Conservation (phyloP, 2,113 vertebrate species). For the Pseudolaguvia tuberculata region DNA sequence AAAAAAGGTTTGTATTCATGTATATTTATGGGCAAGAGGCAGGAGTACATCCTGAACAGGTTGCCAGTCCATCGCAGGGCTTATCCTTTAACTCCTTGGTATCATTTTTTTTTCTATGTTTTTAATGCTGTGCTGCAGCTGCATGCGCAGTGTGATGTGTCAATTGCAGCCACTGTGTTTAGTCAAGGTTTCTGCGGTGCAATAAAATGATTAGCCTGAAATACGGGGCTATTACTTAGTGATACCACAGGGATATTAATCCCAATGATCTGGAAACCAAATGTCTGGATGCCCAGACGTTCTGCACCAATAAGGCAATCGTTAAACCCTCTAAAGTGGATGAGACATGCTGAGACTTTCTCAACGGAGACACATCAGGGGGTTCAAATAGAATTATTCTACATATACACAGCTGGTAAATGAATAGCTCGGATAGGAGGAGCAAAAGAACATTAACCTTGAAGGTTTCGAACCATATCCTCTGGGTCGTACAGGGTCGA, state of each 20-base stretch:
- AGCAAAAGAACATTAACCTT: background rate
- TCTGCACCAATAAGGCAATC: background rate
- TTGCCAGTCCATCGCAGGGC: too few relatives aligned
- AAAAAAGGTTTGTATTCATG: too few relatives aligned
- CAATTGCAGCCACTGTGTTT: conserved; percentile 21
- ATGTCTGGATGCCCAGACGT: background rate
- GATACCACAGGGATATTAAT: conserved; percentile 38
- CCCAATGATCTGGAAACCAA: conserved; percentile 42
- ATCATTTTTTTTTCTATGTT: too few relatives aligned
- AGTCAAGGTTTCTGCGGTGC: conserved; percentile 38
- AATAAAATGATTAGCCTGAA: conserved; percentile 39
- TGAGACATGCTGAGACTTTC: background rate
- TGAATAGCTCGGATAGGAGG: too few relatives aligned
- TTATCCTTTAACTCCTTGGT: too few relatives aligned
- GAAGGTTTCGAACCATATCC: background rate
- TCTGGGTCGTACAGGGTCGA: background rate
- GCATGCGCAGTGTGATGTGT: background rate
- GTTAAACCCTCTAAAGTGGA: background rate
- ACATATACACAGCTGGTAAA: too few relatives aligned
- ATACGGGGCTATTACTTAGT: conserved; percentile 30
- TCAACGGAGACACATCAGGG: too few relatives aligned
- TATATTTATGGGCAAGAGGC: too few relatives aligned
- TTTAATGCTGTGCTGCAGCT: background rate
- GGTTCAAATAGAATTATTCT: too few relatives aligned
- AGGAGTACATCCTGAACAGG: too few relatives aligned